Conservation (phyloP, 2,888 invertebrate species). For the Gordius sp. region DNA sequence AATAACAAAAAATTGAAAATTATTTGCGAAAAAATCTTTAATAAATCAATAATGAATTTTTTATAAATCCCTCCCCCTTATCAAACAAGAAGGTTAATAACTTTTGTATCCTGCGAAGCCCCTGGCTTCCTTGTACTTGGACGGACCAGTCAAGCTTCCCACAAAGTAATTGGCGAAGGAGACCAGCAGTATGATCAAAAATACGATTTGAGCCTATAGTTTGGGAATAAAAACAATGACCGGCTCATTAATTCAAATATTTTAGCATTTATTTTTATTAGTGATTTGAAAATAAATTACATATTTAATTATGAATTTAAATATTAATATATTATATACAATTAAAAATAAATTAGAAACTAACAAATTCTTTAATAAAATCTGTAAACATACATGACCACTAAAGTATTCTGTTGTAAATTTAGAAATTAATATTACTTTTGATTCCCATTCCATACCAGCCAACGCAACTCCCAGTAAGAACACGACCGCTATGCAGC, state of each 20-base stretch:
- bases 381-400: too few species aligned
- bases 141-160: constrained; percentile 57
- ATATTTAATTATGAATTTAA: too few species aligned
- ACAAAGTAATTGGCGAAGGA: constrained; percentile 68
- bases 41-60: too few species aligned
- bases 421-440: constrained; percentile 20
- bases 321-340: too few species aligned
- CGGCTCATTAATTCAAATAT: not conserved
- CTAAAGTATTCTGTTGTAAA: too few species aligned
- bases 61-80: not conserved
- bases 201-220: constrained; percentile 53
- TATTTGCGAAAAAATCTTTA: not conserved
- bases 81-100: constrained; percentile 29
- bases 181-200: constrained; percentile 53
- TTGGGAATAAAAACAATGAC: not conserved
- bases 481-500: constrained; percentile 45
- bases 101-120: constrained; percentile 61
- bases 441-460: constrained; percentile 62
- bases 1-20: not conserved
- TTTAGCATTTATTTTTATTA: not conserved
- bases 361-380: too few species aligned
- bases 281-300: too few species aligned
- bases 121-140: constrained; percentile 40
- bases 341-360: too few species aligned
- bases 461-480: constrained; percentile 63